Evolutionary conservation across 2,888 invertebrate genomes (phyloP).

Genomic region (Tholera decimalis): DNA sequence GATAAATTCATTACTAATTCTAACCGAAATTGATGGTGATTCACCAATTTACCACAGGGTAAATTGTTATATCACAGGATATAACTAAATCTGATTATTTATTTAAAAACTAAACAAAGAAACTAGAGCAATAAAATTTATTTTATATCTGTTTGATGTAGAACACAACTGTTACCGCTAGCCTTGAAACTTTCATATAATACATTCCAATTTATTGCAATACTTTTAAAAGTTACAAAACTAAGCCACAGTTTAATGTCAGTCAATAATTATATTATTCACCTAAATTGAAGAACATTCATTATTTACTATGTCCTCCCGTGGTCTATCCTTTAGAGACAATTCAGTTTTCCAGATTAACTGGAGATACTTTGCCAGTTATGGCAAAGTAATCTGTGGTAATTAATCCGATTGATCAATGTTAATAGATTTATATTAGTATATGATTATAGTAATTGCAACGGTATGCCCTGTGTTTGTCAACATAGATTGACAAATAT

Average conservation of each 20-base stretch:
- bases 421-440: no score
- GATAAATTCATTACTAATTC: neutral
- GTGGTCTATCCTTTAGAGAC: no score
- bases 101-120: neutral
- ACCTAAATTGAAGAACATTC: neutral
- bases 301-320: no score
- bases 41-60: neutral
- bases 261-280: constrained; percentile 7
- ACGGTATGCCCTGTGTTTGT: no score
- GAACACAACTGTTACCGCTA: constrained; percentile 2
- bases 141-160: no score
- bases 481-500: no score
- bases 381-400: no score
- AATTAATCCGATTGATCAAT: no score
- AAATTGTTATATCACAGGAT: no score
- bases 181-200: constrained; percentile 56
- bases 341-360: no score
- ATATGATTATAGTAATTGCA: no score
- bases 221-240: constrained; percentile 22
- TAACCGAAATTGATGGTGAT: neutral
- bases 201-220: constrained; percentile 28
- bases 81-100: neutral
- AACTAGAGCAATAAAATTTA: constrained; percentile 21
- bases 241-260: neutral
- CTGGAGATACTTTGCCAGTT: no score